Evolutionary conservation across 2,888 invertebrate genomes (phyloP), one percentile per base, ranked within the genome.

Genomic region (Drosophila neotestacea): DNA sequence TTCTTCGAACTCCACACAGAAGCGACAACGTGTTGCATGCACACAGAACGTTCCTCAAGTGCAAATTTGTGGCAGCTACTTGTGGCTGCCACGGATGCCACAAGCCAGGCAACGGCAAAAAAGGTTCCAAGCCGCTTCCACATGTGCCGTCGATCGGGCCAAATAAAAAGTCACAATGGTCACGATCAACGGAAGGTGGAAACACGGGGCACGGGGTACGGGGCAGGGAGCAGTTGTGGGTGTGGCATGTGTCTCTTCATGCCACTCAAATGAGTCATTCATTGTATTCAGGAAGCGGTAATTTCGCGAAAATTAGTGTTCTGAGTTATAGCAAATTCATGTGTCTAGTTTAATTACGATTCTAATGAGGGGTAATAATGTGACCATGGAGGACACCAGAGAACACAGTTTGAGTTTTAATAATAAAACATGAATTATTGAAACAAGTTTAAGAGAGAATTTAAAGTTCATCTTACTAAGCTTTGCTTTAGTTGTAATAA

Each of bases 1-100:
- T 5, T 5, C 22, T 42, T 10, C 10, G 5, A 22, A 5, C 22
- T 5, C 27, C 2, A 11, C 55, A 76, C 74, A 74, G 78, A 72
- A 75, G 73, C 74, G 73, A 77, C 73, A 73, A 58, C 66, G 54
- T 52, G 77, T 64, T 47, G 77, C 73, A 73, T 47, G 55, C 54
- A 34, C 66, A 62, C 63, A 73, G 84, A 80, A 86, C 82, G 64
- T 76, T 67, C 62, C 67, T 44, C 64, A 67, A 88, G 84, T 77
- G 88, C 88, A 85, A 88, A 82, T 88, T 82, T 85, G 86, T 70
- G 68, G 83, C 77, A 70, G 67, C 85, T 66, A 64, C 85, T 61
- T 65, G 39, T 56, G 51, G 50, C 66, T 39, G 13, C 32, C 30
- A 5, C 30, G 7, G 5, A 2, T 32, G 28, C 11, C 39, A 38